Base-by-base conservation (phyloP, 2,888 invertebrate genomes). In the Sycophila texana region DNA sequence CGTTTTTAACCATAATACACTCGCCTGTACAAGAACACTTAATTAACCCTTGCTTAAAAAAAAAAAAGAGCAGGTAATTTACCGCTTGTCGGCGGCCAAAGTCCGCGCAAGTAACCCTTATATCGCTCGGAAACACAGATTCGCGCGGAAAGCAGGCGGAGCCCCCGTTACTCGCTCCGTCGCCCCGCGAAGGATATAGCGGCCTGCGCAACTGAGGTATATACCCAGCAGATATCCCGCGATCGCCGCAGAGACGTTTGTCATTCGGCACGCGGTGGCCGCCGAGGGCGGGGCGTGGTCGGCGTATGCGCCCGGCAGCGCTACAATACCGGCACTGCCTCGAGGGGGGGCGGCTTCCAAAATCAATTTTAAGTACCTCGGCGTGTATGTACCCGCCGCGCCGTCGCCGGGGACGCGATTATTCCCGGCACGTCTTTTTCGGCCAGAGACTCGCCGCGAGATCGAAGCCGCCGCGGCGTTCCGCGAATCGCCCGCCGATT, bases 311-410 rank as follows among this genome's bases (percentile, higher is more conserved):
- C 53, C n/a, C n/a, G n/a, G n/a, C n/a, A n/a, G n/a, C n/a, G n/a
- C n/a, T 20, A 30, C 57, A 39, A 12, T 51, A 49, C 16, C 14
- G 55, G 0, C 61, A 26, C 1, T n/a, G 10, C 57, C 12, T 13
- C 58, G 14, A 14, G n/a, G 12, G 30, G 71, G 79, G 71, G 74
- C 58, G 72, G 73, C 80, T 77, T 77, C 77, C 80, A 77, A 80
- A 80, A 80, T 80, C 80, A 80, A 80, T 80, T 80, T 80, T 77
- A 74, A 80, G 79, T 75, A 66, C 80, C 39, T 26, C n/a, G n/a
- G n/a, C n/a, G n/a, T n/a, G n/a, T n/a, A n/a, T n/a, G n/a, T n/a
- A n/a, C n/a, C 66, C 65, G 66, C n/a, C 61, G 75, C 61, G 2
- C 60, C 71, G 47, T 2, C 58, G 49, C 4, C 30, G 55, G 63